Evolutionary conservation across 2,888 invertebrate genomes (phyloP).

Genomic region (Lycophotia porphyrea): DNA sequence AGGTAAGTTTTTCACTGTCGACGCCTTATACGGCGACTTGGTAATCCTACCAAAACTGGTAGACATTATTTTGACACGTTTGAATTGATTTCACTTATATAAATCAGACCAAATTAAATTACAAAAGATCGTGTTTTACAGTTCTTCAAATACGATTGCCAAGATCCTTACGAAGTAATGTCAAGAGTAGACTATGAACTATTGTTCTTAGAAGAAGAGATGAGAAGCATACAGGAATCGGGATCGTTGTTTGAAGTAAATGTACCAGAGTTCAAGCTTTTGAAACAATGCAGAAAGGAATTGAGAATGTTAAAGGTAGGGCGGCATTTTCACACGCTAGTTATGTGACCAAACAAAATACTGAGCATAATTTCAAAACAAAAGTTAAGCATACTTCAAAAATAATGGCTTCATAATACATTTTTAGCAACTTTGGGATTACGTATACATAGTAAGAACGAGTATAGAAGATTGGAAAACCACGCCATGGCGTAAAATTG

Average conservation of each 20-base stretch:
- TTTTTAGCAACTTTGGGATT: slow-evolving; percentile 98
- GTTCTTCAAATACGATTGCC: slow-evolving; percentile 94
- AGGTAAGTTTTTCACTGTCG: slow-evolving; percentile 68
- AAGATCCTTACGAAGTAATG: slow-evolving; percentile 93
- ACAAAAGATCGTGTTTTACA: slow-evolving; percentile 62
- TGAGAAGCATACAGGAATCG: slow-evolving; percentile 96
- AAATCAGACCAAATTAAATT: neutral
- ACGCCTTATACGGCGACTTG: neutral
- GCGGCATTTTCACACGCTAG: neutral
- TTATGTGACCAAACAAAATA: neutral
- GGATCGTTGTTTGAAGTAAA: slow-evolving; percentile 98
- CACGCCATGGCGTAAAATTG: slow-evolving; percentile 98
- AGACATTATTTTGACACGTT: neutral
- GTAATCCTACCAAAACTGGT: neutral
- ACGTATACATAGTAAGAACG: slow-evolving; percentile 96
- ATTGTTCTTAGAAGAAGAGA: slow-evolving; percentile 94
- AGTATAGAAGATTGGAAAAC: slow-evolving; percentile 99
- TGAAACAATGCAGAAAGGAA: slow-evolving; percentile 98
- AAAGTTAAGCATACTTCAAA: no score
- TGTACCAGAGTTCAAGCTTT: slow-evolving; percentile 97
- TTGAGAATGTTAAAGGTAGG: slow-evolving; percentile 95
- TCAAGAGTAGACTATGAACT: slow-evolving; percentile 95
- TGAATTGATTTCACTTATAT: neutral
- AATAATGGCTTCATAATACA: neutral
- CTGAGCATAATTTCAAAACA: neutral